Conservation (phyloP, 92 coral and sea anemone genomes). For the Epizoanthus scotinus region DNA sequence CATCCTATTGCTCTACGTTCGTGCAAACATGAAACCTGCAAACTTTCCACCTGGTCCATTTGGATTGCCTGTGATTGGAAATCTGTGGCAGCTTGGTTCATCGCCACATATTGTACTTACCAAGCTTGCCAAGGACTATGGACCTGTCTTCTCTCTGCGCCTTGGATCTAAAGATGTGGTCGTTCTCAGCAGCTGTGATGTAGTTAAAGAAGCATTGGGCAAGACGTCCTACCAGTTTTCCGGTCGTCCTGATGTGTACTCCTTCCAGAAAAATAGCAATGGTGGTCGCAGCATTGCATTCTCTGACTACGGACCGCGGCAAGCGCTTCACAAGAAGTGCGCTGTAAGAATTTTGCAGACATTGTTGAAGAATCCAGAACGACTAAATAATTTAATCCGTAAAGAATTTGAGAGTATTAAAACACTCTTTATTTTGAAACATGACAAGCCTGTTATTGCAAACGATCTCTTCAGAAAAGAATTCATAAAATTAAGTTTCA, state of each 20-base stretch:
- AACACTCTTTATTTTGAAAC: constrained; percentile 20
- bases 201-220: constrained; percentile 66
- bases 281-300: constrained; percentile 64
- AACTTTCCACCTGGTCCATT: constrained; percentile 77
- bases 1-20: constrained; percentile 6
- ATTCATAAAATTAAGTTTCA: constrained; percentile 52
- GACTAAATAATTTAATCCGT: constrained; percentile 46
- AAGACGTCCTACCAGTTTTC: constrained; percentile 57
- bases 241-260: constrained; percentile 62
- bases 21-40: constrained; percentile 25
- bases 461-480: constrained; percentile 35
- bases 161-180: constrained; percentile 67
- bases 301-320: constrained; percentile 63
- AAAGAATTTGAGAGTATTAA: constrained; percentile 30
- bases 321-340: constrained; percentile 53
- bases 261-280: constrained; percentile 43
- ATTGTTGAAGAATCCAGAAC: constrained; percentile 45
- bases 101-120: constrained; percentile 62
- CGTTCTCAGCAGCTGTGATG: constrained; percentile 58
- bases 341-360: constrained; percentile 56
- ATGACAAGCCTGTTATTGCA: constrained; percentile 43
- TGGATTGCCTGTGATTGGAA: constrained; percentile 70
- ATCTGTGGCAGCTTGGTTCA: constrained; percentile 70
- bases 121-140: constrained; percentile 62
- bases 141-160: constrained; percentile 67